Base-by-base conservation (phyloP, 1,140 invertebrate genomes). In the Pissodes strobi region DNA sequence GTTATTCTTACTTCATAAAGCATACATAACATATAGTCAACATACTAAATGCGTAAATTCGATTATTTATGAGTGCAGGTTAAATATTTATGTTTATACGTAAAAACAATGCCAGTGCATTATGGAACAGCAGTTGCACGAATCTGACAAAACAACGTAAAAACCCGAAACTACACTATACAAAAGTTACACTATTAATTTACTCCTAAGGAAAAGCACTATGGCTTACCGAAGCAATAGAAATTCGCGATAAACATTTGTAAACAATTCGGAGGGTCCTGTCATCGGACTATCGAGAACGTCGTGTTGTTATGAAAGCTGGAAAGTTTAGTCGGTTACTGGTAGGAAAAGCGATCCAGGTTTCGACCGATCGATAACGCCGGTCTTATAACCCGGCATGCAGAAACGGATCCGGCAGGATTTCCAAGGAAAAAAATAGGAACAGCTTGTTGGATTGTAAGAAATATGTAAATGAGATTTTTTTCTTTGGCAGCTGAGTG, bases 301-400 rank as follows among this genome's bases (percentile, higher is more conserved):
- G 15, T 41, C 18, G 39, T 43, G 61, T 56, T 55, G 61, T 53
- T 52, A 37, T 22, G 61, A 45, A 23, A 45, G 27, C 25, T 21
- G 6, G 17, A 46, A 56, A 63, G 61, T 63, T 63, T 41, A 63
- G 30, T 63, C 61, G 61, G 61, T 63, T 63, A 63, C 61, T 63
- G 61, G 18, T 45, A 34, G 19, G 25, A 56, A 63, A 46, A 46
- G 22, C 23, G 30, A 15, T 34, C 37, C 49, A 46, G 39, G 25
- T 53, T 30, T 15, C 13, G 43, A 13, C 5, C 46, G 49, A 55
- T 55, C 49, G 49, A 63, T 63, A 63, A 4, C 19, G 19, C 8
- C 34, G 18, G 25, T 55, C 30, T 38, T 18, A 19, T 22, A 21
- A 30, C 38, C 8, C 15, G 45, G 46, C 12, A 51, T 41, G 46